These are phyloP conservation scores for Eupithecia exiguata DNA, from an alignment of 2,888 invertebrate genomes.

Conservation along the genomic window DNA sequence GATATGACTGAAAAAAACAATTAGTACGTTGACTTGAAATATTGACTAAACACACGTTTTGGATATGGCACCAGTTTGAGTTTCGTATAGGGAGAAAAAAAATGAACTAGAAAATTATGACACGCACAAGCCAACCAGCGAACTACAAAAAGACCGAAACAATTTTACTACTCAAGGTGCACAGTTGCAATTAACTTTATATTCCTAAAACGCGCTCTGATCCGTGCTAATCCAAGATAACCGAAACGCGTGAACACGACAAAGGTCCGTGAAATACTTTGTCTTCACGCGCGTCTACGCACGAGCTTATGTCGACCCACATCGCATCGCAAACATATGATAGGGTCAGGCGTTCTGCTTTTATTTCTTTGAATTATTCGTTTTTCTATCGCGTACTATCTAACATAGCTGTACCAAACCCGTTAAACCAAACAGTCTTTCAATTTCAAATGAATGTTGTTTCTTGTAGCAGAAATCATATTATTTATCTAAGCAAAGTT, in stretches of 20 bases:
- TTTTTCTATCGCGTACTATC: not conserved
- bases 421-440: not conserved
- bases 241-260: not conserved
- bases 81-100: too few relatives aligned
- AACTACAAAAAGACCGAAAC: too few relatives aligned
- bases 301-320: not conserved
- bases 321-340: not conserved
- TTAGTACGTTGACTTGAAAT: too few relatives aligned
- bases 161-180: too few relatives aligned
- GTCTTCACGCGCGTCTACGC: not conserved
- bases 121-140: too few relatives aligned
- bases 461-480: not conserved
- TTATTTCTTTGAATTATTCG: too few relatives aligned
- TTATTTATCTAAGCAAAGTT: not conserved
- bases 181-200: too few relatives aligned
- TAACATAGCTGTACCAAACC: not conserved
- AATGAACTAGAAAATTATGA: too few relatives aligned
- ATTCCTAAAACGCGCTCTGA: not conserved
- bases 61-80: too few relatives aligned
- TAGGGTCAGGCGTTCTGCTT: too few relatives aligned
- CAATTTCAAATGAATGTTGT: not conserved
- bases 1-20: too few relatives aligned
- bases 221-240: not conserved
- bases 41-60: too few relatives aligned
- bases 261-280: not conserved